phyloP scores from a whole-genome alignment of 2,797 vertebrate genomes.

The Adrianichthys oophorus region DNA sequence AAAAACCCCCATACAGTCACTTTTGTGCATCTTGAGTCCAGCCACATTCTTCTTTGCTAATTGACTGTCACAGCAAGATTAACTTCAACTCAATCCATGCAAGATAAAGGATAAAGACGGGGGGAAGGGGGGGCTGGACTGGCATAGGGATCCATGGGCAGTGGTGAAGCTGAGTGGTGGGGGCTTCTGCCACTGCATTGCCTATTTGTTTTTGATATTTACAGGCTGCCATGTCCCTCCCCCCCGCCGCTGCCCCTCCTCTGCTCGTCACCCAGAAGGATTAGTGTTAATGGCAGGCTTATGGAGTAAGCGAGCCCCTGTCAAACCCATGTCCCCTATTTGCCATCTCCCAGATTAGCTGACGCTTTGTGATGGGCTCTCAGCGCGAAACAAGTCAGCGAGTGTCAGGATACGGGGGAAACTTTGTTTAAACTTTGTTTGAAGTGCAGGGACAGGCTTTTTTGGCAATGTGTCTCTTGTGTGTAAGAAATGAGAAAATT shows the following conservation, averaged over 20 bases:
- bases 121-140: conserved; percentile 48
- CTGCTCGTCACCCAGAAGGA: conserved; percentile 63
- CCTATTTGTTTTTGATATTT: conserved; percentile 86
- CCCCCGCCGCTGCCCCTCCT: conserved; percentile 36
- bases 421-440: conserved; percentile 66
- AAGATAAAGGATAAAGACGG: conserved; percentile 68
- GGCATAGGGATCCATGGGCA: conserved; percentile 41
- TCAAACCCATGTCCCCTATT: conserved; percentile 63
- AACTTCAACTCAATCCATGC: conserved; percentile 72
- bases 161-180: conserved; percentile 20
- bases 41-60: conserved; percentile 79
- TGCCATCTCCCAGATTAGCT: conserved; percentile 72
- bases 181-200: conserved; percentile 61
- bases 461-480: conserved; percentile 20
- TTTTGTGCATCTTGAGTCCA: conserved; percentile 49
- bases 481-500: conserved; percentile 38
- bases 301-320: conserved; percentile 65
- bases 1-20: conserved; percentile 40
- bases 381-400: conserved; percentile 56
- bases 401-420: conserved; percentile 40
- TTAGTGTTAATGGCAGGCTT: conserved; percentile 79
- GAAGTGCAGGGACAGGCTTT: conserved; percentile 38
- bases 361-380: conserved; percentile 68
- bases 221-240: conserved; percentile 65
- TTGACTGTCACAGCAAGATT: conserved; percentile 84